Evolutionary conservation across 2,113 vertebrate species (phyloP).

Genomic region (Charadrius vociferus): DNA sequence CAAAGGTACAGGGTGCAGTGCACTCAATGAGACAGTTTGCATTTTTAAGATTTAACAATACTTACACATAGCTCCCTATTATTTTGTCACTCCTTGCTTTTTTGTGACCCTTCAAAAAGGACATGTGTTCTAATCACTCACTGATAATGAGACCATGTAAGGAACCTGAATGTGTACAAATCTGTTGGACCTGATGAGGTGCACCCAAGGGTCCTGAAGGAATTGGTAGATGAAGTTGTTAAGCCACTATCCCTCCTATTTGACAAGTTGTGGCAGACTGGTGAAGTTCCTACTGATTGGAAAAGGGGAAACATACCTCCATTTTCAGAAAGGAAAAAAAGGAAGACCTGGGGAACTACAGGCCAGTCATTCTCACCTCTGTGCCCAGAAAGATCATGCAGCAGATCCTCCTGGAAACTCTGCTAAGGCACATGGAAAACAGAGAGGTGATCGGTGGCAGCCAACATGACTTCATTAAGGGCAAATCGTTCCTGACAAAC

Average conservation of each 20-base stretch:
- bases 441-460: background rate
- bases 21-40: background rate
- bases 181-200: background rate
- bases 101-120: background rate
- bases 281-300: background rate
- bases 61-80: background rate
- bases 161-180: background rate
- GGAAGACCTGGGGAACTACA: background rate
- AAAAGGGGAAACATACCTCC: background rate
- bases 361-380: background rate
- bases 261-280: background rate
- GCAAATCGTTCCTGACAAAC: background rate
- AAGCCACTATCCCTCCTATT: background rate
- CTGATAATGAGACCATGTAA: background rate
- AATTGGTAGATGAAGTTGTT: rapidly evolving
- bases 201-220: background rate
- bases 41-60: background rate
- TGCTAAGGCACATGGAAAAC: background rate
- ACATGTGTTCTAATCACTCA: background rate
- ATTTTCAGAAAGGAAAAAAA: background rate
- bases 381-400: background rate
- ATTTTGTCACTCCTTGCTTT: background rate
- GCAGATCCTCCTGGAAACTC: background rate
- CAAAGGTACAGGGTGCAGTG: background rate
- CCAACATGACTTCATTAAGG: background rate